Evolutionary conservation across 2,113 vertebrate genomes (phyloP).

Genomic region (Ammodytes marinus): DNA sequence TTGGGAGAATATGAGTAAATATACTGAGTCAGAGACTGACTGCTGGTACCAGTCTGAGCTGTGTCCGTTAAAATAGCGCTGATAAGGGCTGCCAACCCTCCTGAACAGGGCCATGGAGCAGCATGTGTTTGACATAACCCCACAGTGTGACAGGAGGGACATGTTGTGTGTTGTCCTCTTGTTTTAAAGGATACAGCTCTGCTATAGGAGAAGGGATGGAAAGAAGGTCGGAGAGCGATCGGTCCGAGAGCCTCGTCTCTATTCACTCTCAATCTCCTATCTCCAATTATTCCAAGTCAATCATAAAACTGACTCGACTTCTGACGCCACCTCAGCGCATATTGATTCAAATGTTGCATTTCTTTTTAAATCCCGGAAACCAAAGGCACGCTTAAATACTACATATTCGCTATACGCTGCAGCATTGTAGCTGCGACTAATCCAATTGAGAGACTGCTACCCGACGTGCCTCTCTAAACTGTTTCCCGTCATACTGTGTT

Average conservation of each 20-base stretch:
- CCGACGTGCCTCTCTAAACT: slow-evolving; percentile 39
- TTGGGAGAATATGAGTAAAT: slow-evolving; percentile 25
- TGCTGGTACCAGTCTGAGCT: slow-evolving; percentile 47
- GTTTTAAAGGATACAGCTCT: slow-evolving; percentile 19
- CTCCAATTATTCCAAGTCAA: not conserved
- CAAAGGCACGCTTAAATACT: slow-evolving; percentile 30
- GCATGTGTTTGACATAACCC: not conserved
- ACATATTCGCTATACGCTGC: slow-evolving; percentile 65
- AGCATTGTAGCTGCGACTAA: slow-evolving; percentile 79
- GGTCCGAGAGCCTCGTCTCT: slow-evolving; percentile 58
- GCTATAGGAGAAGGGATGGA: slow-evolving; percentile 8
- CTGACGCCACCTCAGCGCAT: not conserved
- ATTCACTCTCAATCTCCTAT: slow-evolving; percentile 17
- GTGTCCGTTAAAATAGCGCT: slow-evolving; percentile 34
- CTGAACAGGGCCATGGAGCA: slow-evolving; percentile 40
- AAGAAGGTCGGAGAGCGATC: slow-evolving; percentile 60
- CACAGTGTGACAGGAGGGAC: not conserved
- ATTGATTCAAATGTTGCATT: slow-evolving; percentile 24
- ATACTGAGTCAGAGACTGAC: slow-evolving; percentile 25
- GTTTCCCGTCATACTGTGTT: slow-evolving; percentile 23
- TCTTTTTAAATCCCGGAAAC: slow-evolving; percentile 18
- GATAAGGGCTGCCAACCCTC: slow-evolving; percentile 28
- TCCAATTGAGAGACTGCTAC: slow-evolving; percentile 60
- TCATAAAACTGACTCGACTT: slow-evolving; percentile 23
- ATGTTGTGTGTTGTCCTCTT: slow-evolving; percentile 23